These are phyloP conservation scores for Microtus ochrogaster DNA, from an alignment of 2,113 vertebrate genomes.

Conservation along the genomic window DNA sequence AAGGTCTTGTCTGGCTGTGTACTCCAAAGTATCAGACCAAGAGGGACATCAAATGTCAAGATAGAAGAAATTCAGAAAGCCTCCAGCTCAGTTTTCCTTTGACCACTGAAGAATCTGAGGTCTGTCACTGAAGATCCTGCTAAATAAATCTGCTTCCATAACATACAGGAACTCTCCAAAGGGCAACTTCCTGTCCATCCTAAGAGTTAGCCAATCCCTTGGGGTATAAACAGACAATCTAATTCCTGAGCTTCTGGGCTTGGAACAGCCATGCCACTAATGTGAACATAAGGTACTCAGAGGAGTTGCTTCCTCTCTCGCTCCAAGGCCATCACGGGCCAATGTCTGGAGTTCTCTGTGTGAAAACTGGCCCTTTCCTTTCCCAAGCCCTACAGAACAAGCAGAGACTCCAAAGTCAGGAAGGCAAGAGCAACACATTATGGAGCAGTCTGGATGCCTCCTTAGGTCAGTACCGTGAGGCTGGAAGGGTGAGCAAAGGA, in stretches of 20 bases:
- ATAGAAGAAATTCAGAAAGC: neutral
- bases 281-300: neutral
- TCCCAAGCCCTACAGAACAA: neutral
- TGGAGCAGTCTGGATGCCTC: neutral
- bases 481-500: neutral
- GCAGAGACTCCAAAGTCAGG: neutral
- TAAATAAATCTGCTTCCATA: neutral
- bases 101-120: neutral
- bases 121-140: neutral
- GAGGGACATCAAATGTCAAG: neutral
- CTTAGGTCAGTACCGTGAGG: neutral
- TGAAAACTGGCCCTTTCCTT: neutral
- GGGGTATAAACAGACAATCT: neutral
- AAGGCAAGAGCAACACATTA: neutral
- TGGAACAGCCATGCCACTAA: neutral
- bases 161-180: neutral
- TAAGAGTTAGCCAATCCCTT: neutral
- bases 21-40: neutral
- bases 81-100: neutral
- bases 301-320: neutral
- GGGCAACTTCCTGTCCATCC: neutral
- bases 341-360: neutral
- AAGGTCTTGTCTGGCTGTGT: neutral
- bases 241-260: neutral
- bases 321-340: fast-evolving